phyloP scores from a whole-genome alignment of 2,797 vertebrate genomes.

The Enteromius afrohamiltoni region DNA sequence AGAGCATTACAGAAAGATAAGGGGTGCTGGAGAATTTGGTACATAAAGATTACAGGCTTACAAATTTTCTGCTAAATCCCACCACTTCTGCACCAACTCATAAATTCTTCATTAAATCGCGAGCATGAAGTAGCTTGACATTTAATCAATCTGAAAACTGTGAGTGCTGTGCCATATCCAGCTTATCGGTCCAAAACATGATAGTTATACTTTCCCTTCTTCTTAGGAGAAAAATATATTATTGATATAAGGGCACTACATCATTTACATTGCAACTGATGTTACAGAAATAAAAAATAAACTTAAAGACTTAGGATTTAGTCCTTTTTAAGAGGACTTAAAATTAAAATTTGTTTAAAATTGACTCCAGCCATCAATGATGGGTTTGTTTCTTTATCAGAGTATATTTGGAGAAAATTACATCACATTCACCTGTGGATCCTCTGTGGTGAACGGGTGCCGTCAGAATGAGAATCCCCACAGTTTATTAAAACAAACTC shows the following conservation, averaged over 20 bases:
- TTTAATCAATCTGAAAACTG: neutral
- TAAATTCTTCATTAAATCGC: slow-evolving; percentile 13
- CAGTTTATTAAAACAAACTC: neutral
- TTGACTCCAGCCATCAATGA: neutral
- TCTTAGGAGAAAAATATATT: neutral
- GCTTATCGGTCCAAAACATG: neutral
- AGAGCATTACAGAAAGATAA: slow-evolving; percentile 27
- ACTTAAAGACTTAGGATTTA: too few species aligned
- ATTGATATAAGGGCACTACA: neutral
- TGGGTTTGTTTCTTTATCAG: neutral
- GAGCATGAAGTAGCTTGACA: neutral
- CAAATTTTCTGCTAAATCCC: neutral
- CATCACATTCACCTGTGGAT: neutral
- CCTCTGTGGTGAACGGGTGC: neutral
- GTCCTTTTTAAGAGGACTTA: neutral
- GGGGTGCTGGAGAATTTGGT: neutral
- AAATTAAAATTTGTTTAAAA: neutral
- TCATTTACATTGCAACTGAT: neutral
- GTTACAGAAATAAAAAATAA: neutral
- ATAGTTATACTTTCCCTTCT: slow-evolving; percentile 1
- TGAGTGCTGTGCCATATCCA: neutral
- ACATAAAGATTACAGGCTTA: neutral
- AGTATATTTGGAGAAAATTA: neutral
- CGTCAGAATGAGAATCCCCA: neutral
- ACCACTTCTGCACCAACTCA: neutral